Percentiles rank a stretch among this genome's conserved stretches.
Evolutionary conservation across 2,888 invertebrate species (phyloP).

Genomic region (Sinopyrophorus schimmeli): DNA sequence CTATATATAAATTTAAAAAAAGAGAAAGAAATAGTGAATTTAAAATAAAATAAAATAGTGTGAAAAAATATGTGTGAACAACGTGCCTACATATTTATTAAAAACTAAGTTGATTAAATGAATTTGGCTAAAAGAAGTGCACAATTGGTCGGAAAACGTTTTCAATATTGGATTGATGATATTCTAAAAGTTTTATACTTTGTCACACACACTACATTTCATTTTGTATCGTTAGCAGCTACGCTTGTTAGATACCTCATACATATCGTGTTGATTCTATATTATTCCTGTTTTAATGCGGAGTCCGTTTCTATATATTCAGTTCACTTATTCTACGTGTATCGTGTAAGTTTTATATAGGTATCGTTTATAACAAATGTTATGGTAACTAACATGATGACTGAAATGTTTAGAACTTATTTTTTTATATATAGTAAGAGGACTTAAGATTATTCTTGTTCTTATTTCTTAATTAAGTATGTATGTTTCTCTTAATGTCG

Average conservation of each 20-base stretch:
- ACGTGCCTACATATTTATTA: constrained; percentile 50
- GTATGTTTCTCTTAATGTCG: not conserved
- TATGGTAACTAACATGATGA: constrained; percentile 27
- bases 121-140: constrained; percentile 25
- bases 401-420: constrained; percentile 24
- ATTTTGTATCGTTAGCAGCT: constrained; percentile 29
- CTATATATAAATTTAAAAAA: constrained; percentile 37
- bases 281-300: too few relatives aligned
- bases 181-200: constrained; percentile 32
- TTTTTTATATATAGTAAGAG: constrained; percentile 10
- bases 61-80: constrained; percentile 54
- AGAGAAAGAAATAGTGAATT: constrained; percentile 38
- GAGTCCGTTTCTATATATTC: too few relatives aligned
- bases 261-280: constrained; percentile 28
- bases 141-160: constrained; percentile 28
- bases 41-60: constrained; percentile 44
- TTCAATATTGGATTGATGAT: constrained; percentile 22
- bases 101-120: constrained; percentile 24
- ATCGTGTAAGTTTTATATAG: constrained; percentile 20
- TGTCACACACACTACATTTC: constrained; percentile 27
- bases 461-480: not conserved
- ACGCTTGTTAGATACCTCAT: constrained; percentile 31
- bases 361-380: constrained; percentile 19
- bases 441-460: not conserved
- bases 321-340: constrained; percentile 5